These are phyloP conservation scores for Petromus typicus DNA, from an alignment of 2,113 vertebrate genomes.

Conservation along the genomic window DNA sequence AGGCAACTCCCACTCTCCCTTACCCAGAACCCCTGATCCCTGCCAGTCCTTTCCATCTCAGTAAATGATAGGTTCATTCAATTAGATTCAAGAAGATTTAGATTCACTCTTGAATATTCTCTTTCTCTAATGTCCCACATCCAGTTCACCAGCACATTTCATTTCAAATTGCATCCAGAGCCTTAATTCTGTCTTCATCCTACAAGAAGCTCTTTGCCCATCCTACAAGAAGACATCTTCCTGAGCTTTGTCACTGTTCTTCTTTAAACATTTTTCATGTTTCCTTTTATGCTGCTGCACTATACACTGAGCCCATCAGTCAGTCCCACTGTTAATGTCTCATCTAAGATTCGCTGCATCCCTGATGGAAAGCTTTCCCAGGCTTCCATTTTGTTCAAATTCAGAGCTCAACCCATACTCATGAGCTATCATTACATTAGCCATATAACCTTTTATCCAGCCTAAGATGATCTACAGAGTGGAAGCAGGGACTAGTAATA, in stretches of 20 bases:
- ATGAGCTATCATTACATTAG: background rate
- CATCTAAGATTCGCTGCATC: background rate
- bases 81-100: background rate
- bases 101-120: fast-evolving
- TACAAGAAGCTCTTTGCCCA: background rate
- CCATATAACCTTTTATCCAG: background rate
- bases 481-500: background rate
- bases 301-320: fast-evolving
- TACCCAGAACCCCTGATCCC: background rate
- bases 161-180: background rate
- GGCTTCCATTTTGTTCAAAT: background rate
- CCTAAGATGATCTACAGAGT: background rate
- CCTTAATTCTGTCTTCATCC: background rate
- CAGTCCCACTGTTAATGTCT: background rate
- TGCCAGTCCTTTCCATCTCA: fast-evolving
- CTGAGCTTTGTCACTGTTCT: background rate
- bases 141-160: background rate
- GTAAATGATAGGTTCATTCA: background rate
- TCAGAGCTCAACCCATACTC: background rate
- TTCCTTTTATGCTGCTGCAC: background rate
- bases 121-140: background rate
- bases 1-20: no score
- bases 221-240: background rate
- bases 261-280: background rate
- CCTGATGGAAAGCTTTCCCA: background rate